Conservation (phyloP, 2,888 invertebrate genomes). For the Eristalis intricaria region DNA sequence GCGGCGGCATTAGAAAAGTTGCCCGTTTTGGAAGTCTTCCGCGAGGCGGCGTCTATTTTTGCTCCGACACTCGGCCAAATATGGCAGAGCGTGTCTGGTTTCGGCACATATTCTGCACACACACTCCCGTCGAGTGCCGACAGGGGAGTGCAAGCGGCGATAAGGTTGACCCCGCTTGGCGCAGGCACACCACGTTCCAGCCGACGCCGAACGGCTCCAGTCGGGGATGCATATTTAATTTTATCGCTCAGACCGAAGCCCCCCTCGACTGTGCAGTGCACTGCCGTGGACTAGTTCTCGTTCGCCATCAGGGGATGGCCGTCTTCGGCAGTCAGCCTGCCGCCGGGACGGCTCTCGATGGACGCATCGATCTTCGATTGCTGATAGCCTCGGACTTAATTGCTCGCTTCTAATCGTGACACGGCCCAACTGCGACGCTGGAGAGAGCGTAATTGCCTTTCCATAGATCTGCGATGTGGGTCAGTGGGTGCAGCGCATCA, state of each 20-base stretch:
- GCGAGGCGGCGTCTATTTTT: slow-evolving; percentile 31
- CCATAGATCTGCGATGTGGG: neutral
- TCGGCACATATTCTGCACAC: slow-evolving; percentile 12
- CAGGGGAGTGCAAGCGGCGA: neutral
- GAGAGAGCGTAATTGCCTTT: neutral
- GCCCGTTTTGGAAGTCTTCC: slow-evolving; percentile 27
- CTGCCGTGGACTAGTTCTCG: slow-evolving; percentile 35
- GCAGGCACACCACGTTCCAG: slow-evolving; percentile 40
- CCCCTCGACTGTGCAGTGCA: slow-evolving; percentile 32
- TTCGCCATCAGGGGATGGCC: neutral
- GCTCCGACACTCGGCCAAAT: slow-evolving; percentile 10
- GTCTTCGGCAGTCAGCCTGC: slow-evolving; percentile 26
- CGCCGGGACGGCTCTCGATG: neutral
- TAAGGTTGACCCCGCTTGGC: neutral
- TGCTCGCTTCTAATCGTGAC: slow-evolving; percentile 22
- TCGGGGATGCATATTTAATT: slow-evolving; percentile 42
- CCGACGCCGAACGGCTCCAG: slow-evolving; percentile 4
- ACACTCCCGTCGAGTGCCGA: neutral
- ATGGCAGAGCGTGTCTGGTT: slow-evolving; percentile 17
- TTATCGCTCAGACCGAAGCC: slow-evolving; percentile 19
- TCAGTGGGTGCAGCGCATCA: neutral
- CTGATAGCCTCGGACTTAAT: slow-evolving; percentile 33
- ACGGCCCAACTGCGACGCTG: slow-evolving; percentile 20
- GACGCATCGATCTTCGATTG: slow-evolving; percentile 3
- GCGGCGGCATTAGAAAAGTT: slow-evolving; percentile 21